Evolutionary conservation across 2,113 vertebrate species (phyloP).

Genomic region (Chaenocephalus aceratus): DNA sequence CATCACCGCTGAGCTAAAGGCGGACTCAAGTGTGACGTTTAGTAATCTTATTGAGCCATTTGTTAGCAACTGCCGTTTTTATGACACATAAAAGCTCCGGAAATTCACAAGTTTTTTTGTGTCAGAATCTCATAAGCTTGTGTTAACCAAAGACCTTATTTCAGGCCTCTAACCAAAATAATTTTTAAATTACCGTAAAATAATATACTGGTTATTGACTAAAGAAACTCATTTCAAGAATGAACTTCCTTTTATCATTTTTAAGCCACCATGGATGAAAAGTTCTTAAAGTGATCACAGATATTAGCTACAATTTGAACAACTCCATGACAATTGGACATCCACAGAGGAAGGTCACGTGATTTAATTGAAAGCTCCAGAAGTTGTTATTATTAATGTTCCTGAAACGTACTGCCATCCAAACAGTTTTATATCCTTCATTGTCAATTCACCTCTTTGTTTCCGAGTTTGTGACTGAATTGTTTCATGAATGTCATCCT

Average conservation of each 20-base stretch:
- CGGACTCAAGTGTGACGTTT: too few relatives aligned
- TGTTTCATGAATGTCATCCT: background rate
- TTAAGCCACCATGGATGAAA: background rate
- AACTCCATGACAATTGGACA: background rate
- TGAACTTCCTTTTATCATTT: background rate
- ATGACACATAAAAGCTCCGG: too few relatives aligned
- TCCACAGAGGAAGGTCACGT: constrained; percentile 3
- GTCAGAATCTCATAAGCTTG: too few relatives aligned
- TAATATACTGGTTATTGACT: background rate
- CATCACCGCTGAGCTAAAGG: too few relatives aligned
- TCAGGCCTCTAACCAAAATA: too few relatives aligned
- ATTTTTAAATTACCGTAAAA: too few relatives aligned
- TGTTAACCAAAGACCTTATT: too few relatives aligned
- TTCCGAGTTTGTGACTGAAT: constrained; percentile 9
- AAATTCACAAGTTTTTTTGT: too few relatives aligned
- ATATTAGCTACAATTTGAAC: background rate
- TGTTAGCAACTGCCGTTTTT: too few relatives aligned
- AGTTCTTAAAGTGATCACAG: background rate
- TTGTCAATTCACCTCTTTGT: constrained; percentile 6
- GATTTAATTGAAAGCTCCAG: background rate
- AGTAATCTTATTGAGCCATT: too few relatives aligned
- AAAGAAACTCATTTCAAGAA: constrained; percentile 5
- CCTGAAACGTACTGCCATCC: background rate
- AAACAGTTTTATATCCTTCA: background rate
- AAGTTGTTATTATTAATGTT: background rate